Conservation (phyloP, 1,140 invertebrate species). For the Sarcophaga peregrina region DNA sequence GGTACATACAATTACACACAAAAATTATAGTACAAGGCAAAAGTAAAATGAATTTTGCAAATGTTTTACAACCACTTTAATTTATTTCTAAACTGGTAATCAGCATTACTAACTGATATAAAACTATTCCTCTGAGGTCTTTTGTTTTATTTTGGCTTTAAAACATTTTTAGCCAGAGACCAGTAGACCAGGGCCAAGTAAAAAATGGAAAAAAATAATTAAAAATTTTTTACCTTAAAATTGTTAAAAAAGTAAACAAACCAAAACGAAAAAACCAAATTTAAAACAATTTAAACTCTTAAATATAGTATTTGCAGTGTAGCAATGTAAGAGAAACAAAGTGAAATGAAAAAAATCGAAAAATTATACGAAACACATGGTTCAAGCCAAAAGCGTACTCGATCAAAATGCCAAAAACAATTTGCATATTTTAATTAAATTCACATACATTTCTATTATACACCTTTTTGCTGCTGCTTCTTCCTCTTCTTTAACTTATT, state of each 20-base stretch:
- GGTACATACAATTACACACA: neutral
- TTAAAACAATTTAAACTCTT: too few species aligned
- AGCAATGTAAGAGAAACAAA: too few species aligned
- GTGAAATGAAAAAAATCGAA: neutral
- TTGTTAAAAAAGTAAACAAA: neutral
- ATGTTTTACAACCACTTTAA: too few species aligned
- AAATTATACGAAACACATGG: neutral
- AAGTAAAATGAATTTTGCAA: too few species aligned
- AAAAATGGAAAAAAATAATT: neutral
- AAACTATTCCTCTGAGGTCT: neutral
- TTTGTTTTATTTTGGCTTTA: too few species aligned
- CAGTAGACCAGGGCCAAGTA: neutral
- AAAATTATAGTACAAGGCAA: neutral
- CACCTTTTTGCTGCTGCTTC: too few species aligned
- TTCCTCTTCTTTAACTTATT: too few species aligned
- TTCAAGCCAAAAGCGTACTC: slow-evolving; percentile 51
- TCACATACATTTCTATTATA: slow-evolving; percentile 40
- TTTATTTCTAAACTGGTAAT: too few species aligned
- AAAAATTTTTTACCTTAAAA: too few species aligned
- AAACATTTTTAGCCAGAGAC: too few species aligned
- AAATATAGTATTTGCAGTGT: too few species aligned
- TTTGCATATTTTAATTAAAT: slow-evolving; percentile 67
- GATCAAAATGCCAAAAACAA: slow-evolving; percentile 65
- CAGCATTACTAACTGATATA: neutral
- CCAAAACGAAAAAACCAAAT: too few species aligned